Conservation (phyloP, 2,888 invertebrate species). For the Mayetiola destructor region DNA sequence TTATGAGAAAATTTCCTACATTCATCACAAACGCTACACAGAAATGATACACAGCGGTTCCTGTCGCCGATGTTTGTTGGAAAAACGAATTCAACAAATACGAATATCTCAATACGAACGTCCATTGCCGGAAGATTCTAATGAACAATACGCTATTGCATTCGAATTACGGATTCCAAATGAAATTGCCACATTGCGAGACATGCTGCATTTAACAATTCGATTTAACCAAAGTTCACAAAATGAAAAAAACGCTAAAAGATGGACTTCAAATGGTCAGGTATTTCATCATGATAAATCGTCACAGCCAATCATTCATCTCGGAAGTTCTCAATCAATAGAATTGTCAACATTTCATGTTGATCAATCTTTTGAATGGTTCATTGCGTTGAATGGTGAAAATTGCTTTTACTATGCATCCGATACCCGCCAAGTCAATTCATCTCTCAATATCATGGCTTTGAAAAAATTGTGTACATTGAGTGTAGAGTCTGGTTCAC, state of each 20-base stretch:
- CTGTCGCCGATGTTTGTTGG: background rate
- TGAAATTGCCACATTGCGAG: background rate
- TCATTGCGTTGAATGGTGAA: background rate
- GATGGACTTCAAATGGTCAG: background rate
- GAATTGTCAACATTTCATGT: background rate
- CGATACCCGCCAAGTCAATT: background rate
- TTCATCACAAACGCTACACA: background rate
- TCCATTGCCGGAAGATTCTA: background rate
- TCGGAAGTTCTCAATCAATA: conserved; percentile 5
- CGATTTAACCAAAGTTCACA: background rate
- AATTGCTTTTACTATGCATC: background rate
- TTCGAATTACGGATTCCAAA: conserved; percentile 6
- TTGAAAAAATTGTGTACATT: conserved; percentile 10
- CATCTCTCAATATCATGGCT: too few relatives aligned
- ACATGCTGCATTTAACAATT: background rate
- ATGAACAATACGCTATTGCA: background rate
- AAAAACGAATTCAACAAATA: background rate
- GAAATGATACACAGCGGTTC: too few relatives aligned
- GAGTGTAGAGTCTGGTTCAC: background rate
- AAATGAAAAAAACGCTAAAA: background rate
- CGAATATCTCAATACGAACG: background rate
- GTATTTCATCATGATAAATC: background rate
- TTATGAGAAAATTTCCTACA: background rate
- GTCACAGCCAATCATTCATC: background rate
- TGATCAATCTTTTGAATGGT: background rate